Conservation (phyloP, 2,888 invertebrate genomes). For the Cybosia mesomella region DNA sequence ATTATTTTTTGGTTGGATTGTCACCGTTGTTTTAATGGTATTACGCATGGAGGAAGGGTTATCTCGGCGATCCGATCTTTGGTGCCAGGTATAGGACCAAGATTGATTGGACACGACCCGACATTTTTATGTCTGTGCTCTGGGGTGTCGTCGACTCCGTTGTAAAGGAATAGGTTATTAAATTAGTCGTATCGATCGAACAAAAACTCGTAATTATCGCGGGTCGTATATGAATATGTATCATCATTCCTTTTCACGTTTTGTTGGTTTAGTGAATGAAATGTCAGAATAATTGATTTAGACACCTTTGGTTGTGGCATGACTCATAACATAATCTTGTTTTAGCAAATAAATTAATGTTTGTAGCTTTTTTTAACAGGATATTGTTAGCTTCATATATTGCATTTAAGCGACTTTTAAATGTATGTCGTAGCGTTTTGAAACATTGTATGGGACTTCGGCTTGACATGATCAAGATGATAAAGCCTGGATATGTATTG, state of each 20-base stretch:
- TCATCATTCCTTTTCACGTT: constrained; percentile 60
- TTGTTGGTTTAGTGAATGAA: constrained; percentile 61
- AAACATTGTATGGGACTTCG: neutral
- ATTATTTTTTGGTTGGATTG: constrained; percentile 85
- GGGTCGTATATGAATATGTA: constrained; percentile 51
- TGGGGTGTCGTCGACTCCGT: constrained; percentile 81
- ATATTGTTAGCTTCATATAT: neutral
- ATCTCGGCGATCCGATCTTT: constrained; percentile 82
- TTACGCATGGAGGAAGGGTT: constrained; percentile 86
- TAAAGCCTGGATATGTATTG: too few relatives aligned
- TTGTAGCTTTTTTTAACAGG: constrained; percentile 25
- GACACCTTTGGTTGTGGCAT: constrained; percentile 34
- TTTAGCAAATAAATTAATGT: constrained; percentile 38
- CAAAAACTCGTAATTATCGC: constrained; percentile 72
- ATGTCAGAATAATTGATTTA: constrained; percentile 52
- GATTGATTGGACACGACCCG: constrained; percentile 83
- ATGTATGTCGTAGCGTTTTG: neutral
- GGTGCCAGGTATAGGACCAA: constrained; percentile 78
- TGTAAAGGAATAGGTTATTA: constrained; percentile 78
- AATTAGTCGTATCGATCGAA: constrained; percentile 79
- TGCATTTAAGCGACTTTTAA: neutral
- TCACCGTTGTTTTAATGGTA: constrained; percentile 87
- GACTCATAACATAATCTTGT: constrained; percentile 28
- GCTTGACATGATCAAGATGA: neutral
- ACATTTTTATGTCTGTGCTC: constrained; percentile 82